Evolutionary conservation across 2,797 vertebrate species (phyloP).

Genomic region (Pogoniulus pusillus): DNA sequence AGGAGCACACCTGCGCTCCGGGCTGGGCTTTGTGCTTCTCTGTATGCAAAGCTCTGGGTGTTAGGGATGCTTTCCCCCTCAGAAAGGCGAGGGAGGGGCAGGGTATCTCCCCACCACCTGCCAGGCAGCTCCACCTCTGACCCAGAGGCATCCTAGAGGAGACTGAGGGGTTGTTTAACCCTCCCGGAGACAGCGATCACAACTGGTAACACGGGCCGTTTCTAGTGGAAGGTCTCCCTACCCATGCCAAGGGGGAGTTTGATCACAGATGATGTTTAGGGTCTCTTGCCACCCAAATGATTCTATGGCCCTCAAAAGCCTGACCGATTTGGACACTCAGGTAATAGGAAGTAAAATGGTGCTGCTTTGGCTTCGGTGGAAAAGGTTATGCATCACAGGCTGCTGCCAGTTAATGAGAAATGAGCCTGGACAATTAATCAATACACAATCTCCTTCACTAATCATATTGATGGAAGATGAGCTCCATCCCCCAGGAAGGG

Average conservation of each 20-base stretch:
- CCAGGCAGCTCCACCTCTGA: neutral
- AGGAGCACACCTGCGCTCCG: fast-evolving
- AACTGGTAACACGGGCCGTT: neutral
- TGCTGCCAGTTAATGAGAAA: conserved; percentile 32
- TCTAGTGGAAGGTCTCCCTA: neutral
- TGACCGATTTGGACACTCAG: neutral
- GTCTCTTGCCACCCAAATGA: neutral
- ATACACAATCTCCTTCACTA: conserved; percentile 42
- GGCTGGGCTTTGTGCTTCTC: neutral
- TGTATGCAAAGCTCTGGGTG: fast-evolving
- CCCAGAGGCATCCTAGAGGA: neutral
- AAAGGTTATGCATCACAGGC: neutral
- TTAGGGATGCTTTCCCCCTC: neutral
- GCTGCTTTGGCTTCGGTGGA: neutral
- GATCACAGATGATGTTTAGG: neutral
- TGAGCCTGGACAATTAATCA: conserved; percentile 46
- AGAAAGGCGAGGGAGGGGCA: neutral
- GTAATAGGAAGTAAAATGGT: neutral
- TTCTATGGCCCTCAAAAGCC: neutral
- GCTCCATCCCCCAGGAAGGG: conserved; percentile 24
- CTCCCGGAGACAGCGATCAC: neutral
- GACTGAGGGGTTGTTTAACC: neutral
- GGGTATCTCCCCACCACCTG: no score
- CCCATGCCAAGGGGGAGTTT: neutral
- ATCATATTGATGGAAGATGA: conserved; percentile 48